phyloP scores from a whole-genome alignment of 2,888 invertebrate genomes.

The Drosophila siamana region DNA sequence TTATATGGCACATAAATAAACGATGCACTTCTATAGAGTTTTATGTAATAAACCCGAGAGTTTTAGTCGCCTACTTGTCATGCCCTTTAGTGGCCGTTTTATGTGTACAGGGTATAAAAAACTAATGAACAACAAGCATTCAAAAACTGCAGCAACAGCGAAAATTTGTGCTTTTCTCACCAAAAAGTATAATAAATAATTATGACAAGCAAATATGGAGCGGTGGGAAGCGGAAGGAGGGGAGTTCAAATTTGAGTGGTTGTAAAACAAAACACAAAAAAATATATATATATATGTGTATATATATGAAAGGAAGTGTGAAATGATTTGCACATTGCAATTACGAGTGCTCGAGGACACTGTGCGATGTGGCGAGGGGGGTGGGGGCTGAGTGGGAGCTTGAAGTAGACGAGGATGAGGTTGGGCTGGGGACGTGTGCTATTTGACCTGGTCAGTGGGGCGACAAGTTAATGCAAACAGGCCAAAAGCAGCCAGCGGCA shows the following conservation, averaged over 20 bases:
- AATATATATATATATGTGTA: background rate
- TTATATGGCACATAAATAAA: background rate
- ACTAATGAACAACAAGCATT: constrained; percentile 41
- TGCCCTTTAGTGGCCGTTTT: background rate
- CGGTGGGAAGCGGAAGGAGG: background rate
- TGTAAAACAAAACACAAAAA: background rate
- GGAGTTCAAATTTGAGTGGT: background rate
- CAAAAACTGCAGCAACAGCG: constrained; percentile 51
- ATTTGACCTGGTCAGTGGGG: constrained; percentile 14
- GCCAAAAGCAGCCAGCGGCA: constrained; percentile 13
- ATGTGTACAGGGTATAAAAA: constrained; percentile 15
- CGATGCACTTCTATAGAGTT: background rate
- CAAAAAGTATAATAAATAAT: constrained; percentile 35
- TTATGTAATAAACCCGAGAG: background rate
- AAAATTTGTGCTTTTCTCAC: constrained; percentile 28
- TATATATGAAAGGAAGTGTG: constrained; percentile 30
- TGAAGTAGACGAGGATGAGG: background rate
- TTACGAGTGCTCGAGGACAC: constrained; percentile 38
- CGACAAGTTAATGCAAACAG: constrained; percentile 17
- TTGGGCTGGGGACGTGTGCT: constrained; percentile 1
- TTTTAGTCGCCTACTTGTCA: background rate
- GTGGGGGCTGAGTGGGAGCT: too few relatives aligned
- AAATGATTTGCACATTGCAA: constrained; percentile 69
- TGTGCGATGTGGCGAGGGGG: too few relatives aligned
- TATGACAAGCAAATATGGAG: constrained; percentile 32